A percentile compares a stretch with the other conserved stretches of the same genome.
These are phyloP conservation scores for Dryoscopus gambensis DNA, from an alignment of 2,113 vertebrate species.

Conservation along the genomic window DNA sequence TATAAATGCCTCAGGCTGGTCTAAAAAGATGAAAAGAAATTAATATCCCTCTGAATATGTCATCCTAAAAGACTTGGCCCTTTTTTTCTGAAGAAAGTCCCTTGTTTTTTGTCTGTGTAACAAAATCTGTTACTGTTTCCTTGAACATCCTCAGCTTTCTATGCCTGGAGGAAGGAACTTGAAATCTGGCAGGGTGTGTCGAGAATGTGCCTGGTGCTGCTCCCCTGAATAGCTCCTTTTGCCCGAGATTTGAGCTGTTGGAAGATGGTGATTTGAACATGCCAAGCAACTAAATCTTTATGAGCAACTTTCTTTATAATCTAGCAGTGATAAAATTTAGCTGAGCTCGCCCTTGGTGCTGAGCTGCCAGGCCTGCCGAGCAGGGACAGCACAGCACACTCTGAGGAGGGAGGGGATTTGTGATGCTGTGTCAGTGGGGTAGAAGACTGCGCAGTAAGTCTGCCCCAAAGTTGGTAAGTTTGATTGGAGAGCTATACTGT, in stretches of 20 bases:
- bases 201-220: neutral
- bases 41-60: constrained; percentile 3
- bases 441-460: neutral
- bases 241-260: neutral
- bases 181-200: neutral
- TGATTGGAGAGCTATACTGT: neutral
- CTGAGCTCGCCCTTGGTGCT: neutral
- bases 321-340: neutral
- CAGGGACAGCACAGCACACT: accelerated
- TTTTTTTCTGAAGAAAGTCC: neutral
- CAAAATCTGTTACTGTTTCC: constrained; percentile 35
- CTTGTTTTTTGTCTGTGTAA: neutral
- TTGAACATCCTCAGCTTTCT: neutral
- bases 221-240: neutral
- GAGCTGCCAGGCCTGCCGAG: neutral
- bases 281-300: neutral
- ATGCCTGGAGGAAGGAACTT: neutral
- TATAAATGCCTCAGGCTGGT: constrained; percentile 15
- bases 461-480: neutral
- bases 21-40: constrained; percentile 24
- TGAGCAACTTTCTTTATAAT: neutral
- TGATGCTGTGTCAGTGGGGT: neutral
- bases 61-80: neutral
- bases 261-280: neutral
- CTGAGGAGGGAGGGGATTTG: neutral